Evolutionary conservation across 2,888 invertebrate genomes (phyloP), one percentile per base, ranked within the genome.

Genomic region (Caenorhabditis panamensis): DNA sequence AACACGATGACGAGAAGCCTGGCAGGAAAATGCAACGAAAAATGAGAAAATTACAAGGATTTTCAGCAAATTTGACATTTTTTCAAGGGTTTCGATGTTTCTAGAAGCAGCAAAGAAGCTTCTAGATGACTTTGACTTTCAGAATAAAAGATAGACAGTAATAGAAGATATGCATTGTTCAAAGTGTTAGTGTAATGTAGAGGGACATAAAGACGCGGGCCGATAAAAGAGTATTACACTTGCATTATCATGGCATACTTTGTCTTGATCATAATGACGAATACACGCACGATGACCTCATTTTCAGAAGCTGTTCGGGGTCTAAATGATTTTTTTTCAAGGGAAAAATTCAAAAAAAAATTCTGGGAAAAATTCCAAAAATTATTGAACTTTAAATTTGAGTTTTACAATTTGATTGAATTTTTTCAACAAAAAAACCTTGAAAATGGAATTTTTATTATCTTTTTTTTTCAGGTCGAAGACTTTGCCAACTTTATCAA

Each of bases 401-500:
- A 11, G 5, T 9, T 13, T 41, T 13, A 11, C 13, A 11, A 47
- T 47, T 3, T 6, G 2, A 18, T 20, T 4, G 5, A 6, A n/a
- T n/a, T 47, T 47, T 47, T 47, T 47, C 47, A 6, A 47, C n/a
- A n/a, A n/a, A n/a, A n/a, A n/a, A n/a, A n/a, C n/a, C n/a, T n/a
- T n/a, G n/a, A n/a, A n/a, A n/a, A n/a, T n/a, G n/a, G n/a, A n/a
- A n/a, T n/a, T n/a, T n/a, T n/a, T n/a, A n/a, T n/a, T n/a, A n/a
- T n/a, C n/a, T n/a, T n/a, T n/a, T n/a, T 47, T 26, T 37, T 66
- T 28, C 69, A 82, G 82, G 82, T 82, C 13, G 67, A 73, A 59
- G 61, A 64, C 6, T 82, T 82, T 22, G 68, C 63, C 13, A 37
- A 53, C 11, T 72, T 64, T 37, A 66, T 82, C 47, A 62, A 78